phyloP scores from a whole-genome alignment of 2,888 invertebrate species.

The Himalopsyche tibetana region DNA sequence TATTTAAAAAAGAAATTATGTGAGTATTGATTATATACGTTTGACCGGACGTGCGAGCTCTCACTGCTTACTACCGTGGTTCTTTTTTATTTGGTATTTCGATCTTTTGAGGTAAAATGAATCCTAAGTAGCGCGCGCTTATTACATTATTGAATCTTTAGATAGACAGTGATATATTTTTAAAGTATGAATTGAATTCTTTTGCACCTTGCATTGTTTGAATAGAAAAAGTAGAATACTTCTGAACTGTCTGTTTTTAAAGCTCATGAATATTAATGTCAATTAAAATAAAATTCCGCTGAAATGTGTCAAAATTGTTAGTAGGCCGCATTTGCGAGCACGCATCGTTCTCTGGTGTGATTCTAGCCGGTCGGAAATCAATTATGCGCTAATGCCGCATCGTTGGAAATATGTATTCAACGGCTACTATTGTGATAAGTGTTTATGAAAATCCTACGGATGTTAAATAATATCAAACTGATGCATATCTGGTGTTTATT shows the following conservation, averaged over 20 bases:
- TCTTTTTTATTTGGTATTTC: no score
- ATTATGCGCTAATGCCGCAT: background rate
- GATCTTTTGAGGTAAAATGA: no score
- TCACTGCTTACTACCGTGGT: no score
- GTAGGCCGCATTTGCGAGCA: background rate
- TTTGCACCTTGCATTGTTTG: background rate
- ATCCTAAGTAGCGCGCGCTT: no score
- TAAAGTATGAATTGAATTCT: background rate
- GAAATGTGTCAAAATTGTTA: constrained; percentile 31
- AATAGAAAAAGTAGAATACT: background rate
- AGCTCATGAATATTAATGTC: background rate
- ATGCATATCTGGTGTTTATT: constrained; percentile 38
- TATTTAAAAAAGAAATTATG: no score
- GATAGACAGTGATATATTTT: background rate
- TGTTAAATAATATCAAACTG: constrained; percentile 16
- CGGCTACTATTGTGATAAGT: constrained; percentile 17
- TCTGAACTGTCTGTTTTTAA: background rate
- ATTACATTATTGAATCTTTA: no score
- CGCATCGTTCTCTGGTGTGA: background rate
- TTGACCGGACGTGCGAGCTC: no score
- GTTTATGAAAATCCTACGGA: constrained; percentile 21
- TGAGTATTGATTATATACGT: no score
- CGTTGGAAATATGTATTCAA: background rate
- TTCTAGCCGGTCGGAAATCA: background rate
- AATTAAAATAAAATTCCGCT: constrained; percentile 14